A percentile compares a stretch with the other conserved stretches of the same genome.
phyloP scores from a whole-genome alignment of 2,888 invertebrate species.

The Cotesia congregata region DNA sequence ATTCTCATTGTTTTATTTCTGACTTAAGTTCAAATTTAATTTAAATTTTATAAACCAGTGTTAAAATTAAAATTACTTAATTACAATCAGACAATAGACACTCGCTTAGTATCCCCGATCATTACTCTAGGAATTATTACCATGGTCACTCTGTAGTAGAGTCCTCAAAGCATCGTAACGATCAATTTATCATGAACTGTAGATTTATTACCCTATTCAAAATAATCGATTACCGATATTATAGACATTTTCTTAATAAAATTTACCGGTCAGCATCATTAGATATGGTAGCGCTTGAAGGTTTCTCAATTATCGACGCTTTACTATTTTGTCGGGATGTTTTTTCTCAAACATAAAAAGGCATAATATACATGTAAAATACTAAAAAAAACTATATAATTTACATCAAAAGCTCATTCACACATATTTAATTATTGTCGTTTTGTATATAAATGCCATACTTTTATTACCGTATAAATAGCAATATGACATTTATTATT shows the following conservation, averaged over 20 bases:
- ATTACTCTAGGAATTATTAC: slow-evolving; percentile 11
- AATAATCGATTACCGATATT: slow-evolving; percentile 29
- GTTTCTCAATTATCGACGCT: slow-evolving; percentile 32
- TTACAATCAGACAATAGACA: background rate
- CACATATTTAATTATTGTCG: background rate
- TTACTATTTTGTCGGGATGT: too few species aligned
- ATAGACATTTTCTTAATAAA: slow-evolving; percentile 12
- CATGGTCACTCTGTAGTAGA: slow-evolving; percentile 63
- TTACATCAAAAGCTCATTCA: slow-evolving; percentile 8
- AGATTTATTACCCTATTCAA: background rate
- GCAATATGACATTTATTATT: background rate
- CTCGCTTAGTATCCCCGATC: background rate
- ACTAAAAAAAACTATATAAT: background rate
- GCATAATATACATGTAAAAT: too few species aligned
- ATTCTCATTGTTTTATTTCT: too few species aligned
- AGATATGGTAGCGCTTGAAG: background rate
- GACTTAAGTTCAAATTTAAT: background rate
- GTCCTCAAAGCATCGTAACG: slow-evolving; percentile 56
- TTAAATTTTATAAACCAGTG: background rate
- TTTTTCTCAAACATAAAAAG: too few species aligned
- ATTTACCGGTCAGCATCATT: slow-evolving; percentile 15
- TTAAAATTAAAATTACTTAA: background rate
- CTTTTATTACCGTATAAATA: background rate
- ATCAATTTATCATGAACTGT: background rate
- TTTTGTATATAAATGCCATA: background rate